Evolutionary conservation across 2,888 invertebrate genomes (phyloP), one percentile per base, ranked within the genome.

Genomic region (Cheilosia soror): DNA sequence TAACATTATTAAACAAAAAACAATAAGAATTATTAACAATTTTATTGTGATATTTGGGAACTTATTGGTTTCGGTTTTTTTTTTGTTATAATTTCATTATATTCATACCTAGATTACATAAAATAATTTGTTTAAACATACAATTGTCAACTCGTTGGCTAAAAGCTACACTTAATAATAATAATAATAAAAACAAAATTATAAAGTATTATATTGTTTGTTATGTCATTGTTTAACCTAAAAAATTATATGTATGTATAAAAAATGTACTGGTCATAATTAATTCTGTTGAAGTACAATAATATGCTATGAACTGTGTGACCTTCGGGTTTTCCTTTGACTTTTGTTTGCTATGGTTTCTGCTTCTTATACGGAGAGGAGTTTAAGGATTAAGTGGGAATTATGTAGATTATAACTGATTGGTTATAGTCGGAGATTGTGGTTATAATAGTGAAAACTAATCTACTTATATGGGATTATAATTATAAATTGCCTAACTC

Each of bases 1-100:
- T 37, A 44, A 66, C 51, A 65, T 68, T 63, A 65, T 65, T 37
- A 79, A 60, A 65, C 5, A 71, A 57, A 69, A 62, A 80, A 66
- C 65, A 62, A 58, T 57, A 63, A 53, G 9, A 37, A 71, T 58
- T 66, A 76, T 77, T 85, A 85, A 81, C 85, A 85, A 85, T 81
- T 81, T 81, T 77, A 85, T 85, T 85, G 85, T 75, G 80, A 85
- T 81, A 81, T 81, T 81, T 85, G 81, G 85, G 85, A 81, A 85
- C 85, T 81, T 85, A 81, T 85, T 81, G 71, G 84, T 84, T 84
- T 84, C 81, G 68, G 76, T 62, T 65, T 25, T 80, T 65, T 58
- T 29, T 37, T 63, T 65, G n/a, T 66, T 75, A 76, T 75, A 63
- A 75, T 73, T 73, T 83, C 20, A 73, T 78, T 77, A 77, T 72